Conservation (phyloP, 92 coral and sea anemone genomes). For the Isaurus tuberculatus region DNA sequence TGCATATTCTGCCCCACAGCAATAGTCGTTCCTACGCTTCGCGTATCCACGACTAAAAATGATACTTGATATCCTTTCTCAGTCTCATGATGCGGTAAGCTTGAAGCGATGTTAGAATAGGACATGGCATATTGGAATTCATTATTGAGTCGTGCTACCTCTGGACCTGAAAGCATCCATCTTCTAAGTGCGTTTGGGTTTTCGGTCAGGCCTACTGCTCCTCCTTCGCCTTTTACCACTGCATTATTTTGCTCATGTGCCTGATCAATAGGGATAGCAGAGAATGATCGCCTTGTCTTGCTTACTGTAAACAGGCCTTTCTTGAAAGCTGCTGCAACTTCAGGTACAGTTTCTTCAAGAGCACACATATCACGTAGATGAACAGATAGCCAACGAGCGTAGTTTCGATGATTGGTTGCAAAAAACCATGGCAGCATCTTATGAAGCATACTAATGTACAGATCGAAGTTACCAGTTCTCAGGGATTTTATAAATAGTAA, state of each 20-base stretch:
- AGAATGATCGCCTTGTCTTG: conserved; percentile 43
- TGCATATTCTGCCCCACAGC: no score
- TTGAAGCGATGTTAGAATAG: conserved; percentile 13
- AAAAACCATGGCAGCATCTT: conserved; percentile 39
- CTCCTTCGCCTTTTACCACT: conserved; percentile 15
- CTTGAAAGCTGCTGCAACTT: conserved; percentile 3
- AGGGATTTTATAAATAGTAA: conserved; percentile 27
- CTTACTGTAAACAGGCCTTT: conserved; percentile 17
- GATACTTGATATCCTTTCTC: conserved; percentile 16
- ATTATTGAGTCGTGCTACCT: conserved; percentile 16
- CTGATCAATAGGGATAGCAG: conserved; percentile 53
- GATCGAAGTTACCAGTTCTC: conserved; percentile 29
- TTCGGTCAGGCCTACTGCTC: conserved; percentile 43
- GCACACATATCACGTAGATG: conserved; percentile 45
- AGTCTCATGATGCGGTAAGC: conserved; percentile 15
- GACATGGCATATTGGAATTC: conserved; percentile 16
- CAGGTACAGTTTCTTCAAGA: conserved; percentile 12
- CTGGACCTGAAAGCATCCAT: conserved; percentile 46
- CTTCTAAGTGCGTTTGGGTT: conserved; percentile 41
- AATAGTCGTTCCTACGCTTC: no score
- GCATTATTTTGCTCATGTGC: conserved; percentile 49
- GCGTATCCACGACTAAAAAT: no score
- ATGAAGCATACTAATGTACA: conserved; percentile 31
- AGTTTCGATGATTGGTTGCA: conserved; percentile 8
- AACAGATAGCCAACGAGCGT: conserved; percentile 27